phyloP scores from a whole-genome alignment of 2,113 vertebrate species.

The Crocuta crocuta region DNA sequence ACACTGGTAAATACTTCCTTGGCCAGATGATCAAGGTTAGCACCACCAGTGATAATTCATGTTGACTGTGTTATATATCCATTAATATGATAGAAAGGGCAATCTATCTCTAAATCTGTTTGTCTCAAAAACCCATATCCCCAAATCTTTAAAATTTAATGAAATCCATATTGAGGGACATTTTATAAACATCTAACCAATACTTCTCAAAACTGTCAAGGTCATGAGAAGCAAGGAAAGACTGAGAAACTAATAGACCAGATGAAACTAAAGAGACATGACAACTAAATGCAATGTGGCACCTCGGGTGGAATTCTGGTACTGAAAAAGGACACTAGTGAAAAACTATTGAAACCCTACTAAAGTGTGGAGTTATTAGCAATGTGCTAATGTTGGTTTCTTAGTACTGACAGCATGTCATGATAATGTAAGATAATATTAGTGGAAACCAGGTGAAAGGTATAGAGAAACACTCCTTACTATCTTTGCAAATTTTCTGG shows the following conservation, averaged over 20 bases:
- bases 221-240: neutral
- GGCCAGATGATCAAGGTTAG: neutral
- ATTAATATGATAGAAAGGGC: neutral
- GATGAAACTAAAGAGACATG: neutral
- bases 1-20: neutral
- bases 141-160: neutral
- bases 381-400: neutral
- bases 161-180: neutral
- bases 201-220: neutral
- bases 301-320: neutral
- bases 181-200: neutral
- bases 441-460: neutral
- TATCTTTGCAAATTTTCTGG: neutral
- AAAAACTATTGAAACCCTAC: neutral
- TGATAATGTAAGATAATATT: neutral
- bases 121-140: neutral
- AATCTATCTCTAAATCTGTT: neutral
- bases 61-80: neutral
- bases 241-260: neutral
- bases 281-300: neutral
- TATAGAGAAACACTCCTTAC: neutral
- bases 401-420: neutral
- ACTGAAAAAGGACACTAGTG: neutral
- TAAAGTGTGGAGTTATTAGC: neutral
- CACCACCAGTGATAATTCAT: neutral